Conservation (phyloP, 2,113 vertebrate species). For the Vanacampus margaritifer region DNA sequence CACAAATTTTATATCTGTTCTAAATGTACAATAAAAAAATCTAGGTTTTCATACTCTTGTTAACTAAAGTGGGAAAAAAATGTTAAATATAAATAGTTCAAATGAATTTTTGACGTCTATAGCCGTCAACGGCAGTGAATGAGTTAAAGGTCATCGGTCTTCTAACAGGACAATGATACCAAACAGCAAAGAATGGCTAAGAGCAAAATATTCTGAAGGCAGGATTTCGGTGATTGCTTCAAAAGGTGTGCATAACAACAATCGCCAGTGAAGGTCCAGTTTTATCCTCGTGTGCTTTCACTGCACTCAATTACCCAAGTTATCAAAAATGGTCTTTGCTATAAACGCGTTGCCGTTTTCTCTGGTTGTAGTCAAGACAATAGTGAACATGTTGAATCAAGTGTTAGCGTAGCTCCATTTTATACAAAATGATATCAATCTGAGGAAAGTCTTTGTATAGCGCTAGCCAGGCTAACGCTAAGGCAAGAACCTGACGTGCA, state of each 20-base stretch:
- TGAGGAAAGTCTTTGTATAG: no score
- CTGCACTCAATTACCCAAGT: not conserved
- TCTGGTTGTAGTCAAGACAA: not conserved
- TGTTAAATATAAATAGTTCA: no score
- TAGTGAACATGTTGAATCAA: no score
- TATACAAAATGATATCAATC: no score
- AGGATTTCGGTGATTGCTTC: not conserved
- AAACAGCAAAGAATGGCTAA: not conserved
- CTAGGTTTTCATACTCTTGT: no score
- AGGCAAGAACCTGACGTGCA: not conserved
- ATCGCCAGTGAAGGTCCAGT: not conserved
- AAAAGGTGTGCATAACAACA: not conserved
- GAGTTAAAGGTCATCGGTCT: not conserved
- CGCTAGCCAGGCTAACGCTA: not conserved
- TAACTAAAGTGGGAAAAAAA: no score
- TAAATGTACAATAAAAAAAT: no score
- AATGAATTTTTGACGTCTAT: no score
- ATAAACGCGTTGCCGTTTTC: not conserved
- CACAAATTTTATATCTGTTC: no score
- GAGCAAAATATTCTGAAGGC: not conserved
- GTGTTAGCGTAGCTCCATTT: no score
- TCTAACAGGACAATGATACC: not conserved
- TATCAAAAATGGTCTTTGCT: not conserved
- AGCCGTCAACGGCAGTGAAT: no score
- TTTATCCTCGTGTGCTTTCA: not conserved